phyloP scores from a whole-genome alignment of 2,113 vertebrate species.

The Leucoraja erinaceus region DNA sequence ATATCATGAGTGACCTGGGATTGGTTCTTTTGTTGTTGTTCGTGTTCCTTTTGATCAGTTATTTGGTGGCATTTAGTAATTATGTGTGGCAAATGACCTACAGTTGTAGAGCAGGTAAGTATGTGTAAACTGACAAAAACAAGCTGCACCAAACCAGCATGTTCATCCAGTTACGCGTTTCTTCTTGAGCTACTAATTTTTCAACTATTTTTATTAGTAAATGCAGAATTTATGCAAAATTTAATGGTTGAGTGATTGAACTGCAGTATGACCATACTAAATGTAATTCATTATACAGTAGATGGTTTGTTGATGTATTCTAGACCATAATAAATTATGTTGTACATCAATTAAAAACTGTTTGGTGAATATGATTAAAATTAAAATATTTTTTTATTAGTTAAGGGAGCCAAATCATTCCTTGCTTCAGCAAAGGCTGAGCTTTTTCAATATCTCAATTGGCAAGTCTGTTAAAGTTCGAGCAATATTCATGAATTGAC shows the following conservation, averaged over 20 bases:
- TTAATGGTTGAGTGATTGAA: background rate
- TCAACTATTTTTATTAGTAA: background rate
- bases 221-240: background rate
- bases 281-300: background rate
- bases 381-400: background rate
- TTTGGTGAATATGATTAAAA: background rate
- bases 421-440: background rate
- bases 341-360: background rate
- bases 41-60: background rate
- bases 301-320: background rate
- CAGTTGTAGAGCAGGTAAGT: constrained; percentile 17
- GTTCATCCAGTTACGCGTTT: background rate
- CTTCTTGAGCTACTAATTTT: background rate
- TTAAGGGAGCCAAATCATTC: background rate
- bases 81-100: constrained; percentile 17
- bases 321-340: background rate
- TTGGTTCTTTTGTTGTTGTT: background rate
- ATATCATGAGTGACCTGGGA: background rate
- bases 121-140: constrained; percentile 20
- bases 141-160: background rate
- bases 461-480: background rate
- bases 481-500: background rate
- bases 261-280: background rate
- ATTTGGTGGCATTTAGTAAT: background rate
- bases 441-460: background rate